phyloP scores from a whole-genome alignment of 2,113 vertebrate genomes.

The Grammomys dolichurus region DNA sequence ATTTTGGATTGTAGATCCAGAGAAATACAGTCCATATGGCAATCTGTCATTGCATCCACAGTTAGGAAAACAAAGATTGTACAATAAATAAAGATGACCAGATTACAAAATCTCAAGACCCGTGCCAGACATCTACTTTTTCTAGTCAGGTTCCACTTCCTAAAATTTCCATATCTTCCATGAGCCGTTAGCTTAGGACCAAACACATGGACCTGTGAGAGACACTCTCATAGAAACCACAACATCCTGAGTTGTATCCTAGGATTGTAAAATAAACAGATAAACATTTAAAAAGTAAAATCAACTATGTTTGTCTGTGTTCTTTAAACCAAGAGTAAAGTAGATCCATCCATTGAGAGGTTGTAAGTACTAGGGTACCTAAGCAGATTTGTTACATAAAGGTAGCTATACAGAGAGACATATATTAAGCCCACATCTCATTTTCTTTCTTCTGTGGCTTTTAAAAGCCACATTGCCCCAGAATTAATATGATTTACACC shows the following conservation, averaged over 20 bases:
- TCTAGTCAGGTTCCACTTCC: not conserved
- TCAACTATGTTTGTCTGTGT: not conserved
- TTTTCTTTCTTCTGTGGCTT: conserved; percentile 26
- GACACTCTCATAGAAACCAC: not conserved
- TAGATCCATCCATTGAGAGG: not conserved
- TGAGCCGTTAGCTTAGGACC: not conserved
- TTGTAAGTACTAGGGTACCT: not conserved
- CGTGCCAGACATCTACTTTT: not conserved
- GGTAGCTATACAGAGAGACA: not conserved
- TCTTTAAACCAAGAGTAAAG: not conserved
- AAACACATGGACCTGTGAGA: not conserved
- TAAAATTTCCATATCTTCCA: not conserved
- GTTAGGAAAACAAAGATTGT: not conserved
- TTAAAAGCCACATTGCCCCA: not conserved
- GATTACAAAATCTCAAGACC: not conserved
- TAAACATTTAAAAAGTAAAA: not conserved
- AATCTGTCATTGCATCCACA: not conserved
- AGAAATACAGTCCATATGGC: not conserved
- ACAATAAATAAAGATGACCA: not conserved
- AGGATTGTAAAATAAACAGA: not conserved
- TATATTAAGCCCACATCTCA: not conserved
- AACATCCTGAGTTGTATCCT: not conserved
- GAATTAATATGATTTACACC: not conserved
- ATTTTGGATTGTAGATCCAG: not conserved
- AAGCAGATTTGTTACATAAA: not conserved